phyloP scores from a whole-genome alignment of 2,797 vertebrate species.

The Danionella dracula region DNA sequence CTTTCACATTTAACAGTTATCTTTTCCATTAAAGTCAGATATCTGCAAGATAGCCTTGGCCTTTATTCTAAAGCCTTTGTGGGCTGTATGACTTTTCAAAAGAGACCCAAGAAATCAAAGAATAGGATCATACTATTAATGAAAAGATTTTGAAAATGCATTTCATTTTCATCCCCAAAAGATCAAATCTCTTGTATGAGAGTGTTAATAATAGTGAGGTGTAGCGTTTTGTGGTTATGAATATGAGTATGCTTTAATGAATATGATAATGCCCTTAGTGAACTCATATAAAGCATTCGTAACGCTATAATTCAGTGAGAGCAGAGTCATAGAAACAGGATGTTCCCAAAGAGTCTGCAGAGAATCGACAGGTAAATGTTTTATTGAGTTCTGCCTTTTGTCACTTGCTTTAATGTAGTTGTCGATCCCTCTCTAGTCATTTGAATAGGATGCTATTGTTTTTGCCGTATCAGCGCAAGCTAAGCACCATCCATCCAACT shows the following conservation, averaged over 20 bases:
- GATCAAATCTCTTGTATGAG: conserved; percentile 2
- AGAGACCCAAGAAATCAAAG: background rate
- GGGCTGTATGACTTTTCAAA: background rate
- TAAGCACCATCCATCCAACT: conserved; percentile 3
- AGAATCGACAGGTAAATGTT: background rate
- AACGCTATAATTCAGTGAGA: too few relatives aligned
- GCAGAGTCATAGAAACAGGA: background rate
- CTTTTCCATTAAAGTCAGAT: background rate
- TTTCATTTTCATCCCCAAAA: conserved; percentile 5
- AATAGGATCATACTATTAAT: background rate
- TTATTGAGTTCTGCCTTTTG: conserved; percentile 12
- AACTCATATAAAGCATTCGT: conserved; percentile 20
- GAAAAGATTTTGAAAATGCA: background rate
- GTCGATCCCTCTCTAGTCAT: conserved; percentile 4
- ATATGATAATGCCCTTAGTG: conserved; percentile 1
- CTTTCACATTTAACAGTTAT: background rate
- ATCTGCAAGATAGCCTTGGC: background rate
- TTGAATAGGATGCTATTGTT: conserved; percentile 13
- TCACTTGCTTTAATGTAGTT: conserved; percentile 19
- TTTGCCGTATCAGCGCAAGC: conserved; percentile 17
- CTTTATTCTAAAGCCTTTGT: background rate
- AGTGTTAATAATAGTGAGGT: background rate
- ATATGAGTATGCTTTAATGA: too few relatives aligned
- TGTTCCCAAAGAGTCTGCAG: background rate
- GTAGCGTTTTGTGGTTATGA: conserved; percentile 7